Evolutionary conservation across 2,113 vertebrate genomes (phyloP), one percentile per base, ranked within the genome.

Genomic region (Oryzias melastigma): DNA sequence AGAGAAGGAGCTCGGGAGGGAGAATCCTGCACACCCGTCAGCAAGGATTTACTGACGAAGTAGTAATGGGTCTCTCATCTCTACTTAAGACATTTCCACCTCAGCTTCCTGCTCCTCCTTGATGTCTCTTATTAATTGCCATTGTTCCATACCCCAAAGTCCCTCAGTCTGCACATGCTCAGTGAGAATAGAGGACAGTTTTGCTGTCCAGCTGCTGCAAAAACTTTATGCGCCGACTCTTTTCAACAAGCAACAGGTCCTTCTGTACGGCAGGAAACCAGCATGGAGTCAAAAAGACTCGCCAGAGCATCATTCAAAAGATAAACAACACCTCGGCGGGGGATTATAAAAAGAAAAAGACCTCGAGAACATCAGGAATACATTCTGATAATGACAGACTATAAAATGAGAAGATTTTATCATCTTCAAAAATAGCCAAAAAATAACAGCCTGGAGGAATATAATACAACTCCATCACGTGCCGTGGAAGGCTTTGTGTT

Each of bases 21-120:
- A 75, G 63, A 80, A 69, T 73, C 74, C 76, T 77, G 52, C 4
- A 55, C 80, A 72, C 74, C 81, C 73, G 59, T 84, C 80, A 85
- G 87, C 85, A 19, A 81, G 84, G 82, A 85, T 87, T 87, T 86
- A 81, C 72, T 72, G 84, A 85, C 75, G 87, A 81, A 67, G 82
- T 81, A 75, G 58, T 73, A 76, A 70, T 84, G 71, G 73, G 71
- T 80, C 72, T 84, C 81, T 86, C 78, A 75, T 88, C 81, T 79
- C 73, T 75, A 60, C 82, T 77, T 59, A 71, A 78, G 81, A 81
- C 64, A 10, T 52, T 65, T 64, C 71, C 78, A 70, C 49, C 52
- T 59, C 78, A 58, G 71, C 52, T 47, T 4, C n/a, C 62, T 56
- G 40, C 20, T 24, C 60, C 68, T 73, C 69, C 66, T 72, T n/a